Percentiles rank a stretch among this genome's conserved stretches.
phyloP scores from a whole-genome alignment of 2,888 invertebrate species.

The Fabriciana adippe region DNA sequence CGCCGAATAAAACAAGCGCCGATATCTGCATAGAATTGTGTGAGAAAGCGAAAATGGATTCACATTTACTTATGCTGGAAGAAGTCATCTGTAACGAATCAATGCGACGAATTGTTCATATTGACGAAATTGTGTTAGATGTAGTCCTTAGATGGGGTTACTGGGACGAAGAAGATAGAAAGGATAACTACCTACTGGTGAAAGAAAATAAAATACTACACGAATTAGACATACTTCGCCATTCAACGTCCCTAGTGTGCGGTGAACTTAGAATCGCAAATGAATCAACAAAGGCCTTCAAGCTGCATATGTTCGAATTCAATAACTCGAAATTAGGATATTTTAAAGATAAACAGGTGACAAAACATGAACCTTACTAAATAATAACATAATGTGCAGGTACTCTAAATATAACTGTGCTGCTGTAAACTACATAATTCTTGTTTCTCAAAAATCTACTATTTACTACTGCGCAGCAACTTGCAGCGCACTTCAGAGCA shows the following conservation, averaged over 20 bases:
- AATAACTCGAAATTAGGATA: conserved; percentile 88
- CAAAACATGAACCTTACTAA: no score
- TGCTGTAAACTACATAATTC: background rate
- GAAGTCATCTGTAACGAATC: conserved; percentile 90
- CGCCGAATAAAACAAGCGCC: conserved; percentile 89
- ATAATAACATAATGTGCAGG: background rate
- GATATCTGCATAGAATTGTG: conserved; percentile 89
- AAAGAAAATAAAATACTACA: conserved; percentile 75
- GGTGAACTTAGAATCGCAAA: conserved; percentile 92
- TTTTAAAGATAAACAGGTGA: conserved; percentile 88
- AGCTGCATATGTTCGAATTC: conserved; percentile 90
- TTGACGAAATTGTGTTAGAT: conserved; percentile 86
- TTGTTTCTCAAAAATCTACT: no score
- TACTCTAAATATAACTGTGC: background rate
- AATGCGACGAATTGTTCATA: conserved; percentile 89
- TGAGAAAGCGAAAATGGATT: conserved; percentile 83
- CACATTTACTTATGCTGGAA: conserved; percentile 88
- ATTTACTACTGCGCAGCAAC: no score
- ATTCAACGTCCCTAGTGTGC: conserved; percentile 84
- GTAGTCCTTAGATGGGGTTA: conserved; percentile 91
- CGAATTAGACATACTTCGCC: conserved; percentile 79
- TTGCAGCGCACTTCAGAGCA: no score
- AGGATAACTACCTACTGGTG: conserved; percentile 90
- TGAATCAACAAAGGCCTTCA: conserved; percentile 87
- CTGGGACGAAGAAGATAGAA: conserved; percentile 93